phyloP scores from a whole-genome alignment of 2,888 invertebrate species.

The Osedax frankpressi region DNA sequence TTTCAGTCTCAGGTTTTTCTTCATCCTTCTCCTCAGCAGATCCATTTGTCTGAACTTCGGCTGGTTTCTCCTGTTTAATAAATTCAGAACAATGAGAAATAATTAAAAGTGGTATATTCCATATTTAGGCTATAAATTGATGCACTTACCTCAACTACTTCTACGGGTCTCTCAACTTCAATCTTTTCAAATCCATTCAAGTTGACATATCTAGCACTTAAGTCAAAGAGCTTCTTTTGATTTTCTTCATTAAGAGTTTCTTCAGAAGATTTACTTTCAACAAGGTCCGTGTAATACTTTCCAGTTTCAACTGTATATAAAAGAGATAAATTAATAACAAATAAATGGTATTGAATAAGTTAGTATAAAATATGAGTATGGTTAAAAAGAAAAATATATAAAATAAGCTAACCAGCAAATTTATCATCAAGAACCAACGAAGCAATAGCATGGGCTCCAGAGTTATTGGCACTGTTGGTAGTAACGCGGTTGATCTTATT shows the following conservation, averaged over 20 bases:
- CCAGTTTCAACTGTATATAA: slow-evolving; percentile 30
- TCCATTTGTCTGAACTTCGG: slow-evolving; percentile 21
- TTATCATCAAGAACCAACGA: neutral
- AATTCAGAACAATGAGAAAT: neutral
- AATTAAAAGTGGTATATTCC: neutral
- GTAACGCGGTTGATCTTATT: neutral
- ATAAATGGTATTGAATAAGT: no score
- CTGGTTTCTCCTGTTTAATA: slow-evolving; percentile 10
- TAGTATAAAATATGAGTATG: no score
- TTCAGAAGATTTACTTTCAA: slow-evolving; percentile 31
- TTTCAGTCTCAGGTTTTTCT: slow-evolving; percentile 17
- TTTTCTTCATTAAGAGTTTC: slow-evolving; percentile 34
- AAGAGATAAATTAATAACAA: slow-evolving; percentile 2
- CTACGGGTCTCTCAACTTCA: slow-evolving; percentile 30
- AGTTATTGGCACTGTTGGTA: neutral
- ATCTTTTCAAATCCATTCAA: slow-evolving; percentile 35
- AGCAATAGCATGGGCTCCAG: neutral
- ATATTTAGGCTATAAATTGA: no score
- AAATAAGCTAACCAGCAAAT: neutral
- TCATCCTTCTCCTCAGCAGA: slow-evolving; percentile 9
- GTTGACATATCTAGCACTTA: slow-evolving; percentile 33
- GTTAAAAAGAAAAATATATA: neutral
- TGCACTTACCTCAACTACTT: slow-evolving; percentile 18
- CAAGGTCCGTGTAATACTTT: slow-evolving; percentile 32
- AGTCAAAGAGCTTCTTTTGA: slow-evolving; percentile 34